These are phyloP conservation scores for Fringilla coelebs DNA, from an alignment of 2,797 vertebrate genomes.

Conservation along the genomic window DNA sequence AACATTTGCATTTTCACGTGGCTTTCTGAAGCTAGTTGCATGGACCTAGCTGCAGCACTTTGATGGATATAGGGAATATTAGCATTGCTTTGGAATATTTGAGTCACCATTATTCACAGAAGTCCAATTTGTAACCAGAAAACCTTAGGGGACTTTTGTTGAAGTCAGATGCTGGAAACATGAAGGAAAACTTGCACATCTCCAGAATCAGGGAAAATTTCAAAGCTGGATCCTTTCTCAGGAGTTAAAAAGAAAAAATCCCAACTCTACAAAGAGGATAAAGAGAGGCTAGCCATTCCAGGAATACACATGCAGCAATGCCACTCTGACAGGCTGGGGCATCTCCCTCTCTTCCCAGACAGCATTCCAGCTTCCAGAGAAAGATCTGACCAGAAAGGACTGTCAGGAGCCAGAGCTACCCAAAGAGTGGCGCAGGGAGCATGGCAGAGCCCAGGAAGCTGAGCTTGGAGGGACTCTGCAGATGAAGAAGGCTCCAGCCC, in stretches of 20 bases:
- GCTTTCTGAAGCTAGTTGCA: slow-evolving; percentile 10
- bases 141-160: neutral
- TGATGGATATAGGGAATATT: neutral
- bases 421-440: neutral
- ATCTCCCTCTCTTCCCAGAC: neutral
- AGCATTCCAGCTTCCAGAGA: neutral
- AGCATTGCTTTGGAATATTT: slow-evolving; percentile 1
- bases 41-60: neutral
- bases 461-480: accelerated
- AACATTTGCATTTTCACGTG: slow-evolving; percentile 60
- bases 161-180: neutral
- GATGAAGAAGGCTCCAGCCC: neutral
- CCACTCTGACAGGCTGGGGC: neutral
- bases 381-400: neutral
- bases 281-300: neutral
- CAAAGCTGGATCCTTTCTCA: neutral
- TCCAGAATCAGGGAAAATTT: neutral
- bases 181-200: neutral
- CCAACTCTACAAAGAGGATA: neutral
- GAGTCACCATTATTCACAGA: neutral
- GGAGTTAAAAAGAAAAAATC: neutral
- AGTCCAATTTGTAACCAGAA: neutral
- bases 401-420: neutral
- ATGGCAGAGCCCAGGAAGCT: neutral
- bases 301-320: neutral